A percentile compares a stretch with the other conserved stretches of the same genome.
Conservation (phyloP, 2,113 vertebrate species). For the Heloderma charlesbogerti region DNA sequence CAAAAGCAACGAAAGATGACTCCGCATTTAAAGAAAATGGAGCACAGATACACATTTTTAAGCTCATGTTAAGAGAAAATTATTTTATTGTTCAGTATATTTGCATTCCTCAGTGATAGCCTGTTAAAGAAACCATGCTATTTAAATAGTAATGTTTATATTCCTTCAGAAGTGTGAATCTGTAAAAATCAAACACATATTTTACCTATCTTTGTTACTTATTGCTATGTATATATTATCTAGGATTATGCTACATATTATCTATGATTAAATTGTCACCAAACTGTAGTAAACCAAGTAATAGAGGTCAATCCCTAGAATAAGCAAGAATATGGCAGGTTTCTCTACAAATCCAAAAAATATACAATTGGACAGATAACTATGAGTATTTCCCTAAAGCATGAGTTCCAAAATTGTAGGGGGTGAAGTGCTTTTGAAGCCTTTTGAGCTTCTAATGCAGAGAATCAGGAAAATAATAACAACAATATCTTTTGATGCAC, state of each 20-base stretch:
- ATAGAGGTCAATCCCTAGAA: neutral
- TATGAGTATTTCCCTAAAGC: neutral
- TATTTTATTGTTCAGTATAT: neutral
- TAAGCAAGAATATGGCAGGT: neutral
- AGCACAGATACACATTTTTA: constrained; percentile 19
- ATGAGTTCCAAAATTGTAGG: neutral
- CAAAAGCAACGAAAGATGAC: neutral
- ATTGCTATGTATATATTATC: constrained; percentile 4
- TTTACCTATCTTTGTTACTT: constrained; percentile 16
- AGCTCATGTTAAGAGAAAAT: neutral
- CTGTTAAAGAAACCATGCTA: neutral
- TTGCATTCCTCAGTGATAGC: constrained; percentile 34
- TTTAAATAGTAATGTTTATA: constrained; percentile 5
- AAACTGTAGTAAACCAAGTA: neutral
- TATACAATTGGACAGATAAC: neutral
- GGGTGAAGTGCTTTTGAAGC: neutral
- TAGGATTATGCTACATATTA: neutral
- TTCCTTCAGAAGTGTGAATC: neutral
- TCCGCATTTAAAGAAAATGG: neutral
- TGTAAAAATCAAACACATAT: constrained; percentile 18
- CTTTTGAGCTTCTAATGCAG: constrained; percentile 5
- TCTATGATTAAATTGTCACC: neutral
- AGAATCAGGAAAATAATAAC: neutral
- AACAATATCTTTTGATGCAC: too few relatives aligned
- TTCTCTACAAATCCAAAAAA: constrained; percentile 16